These are phyloP conservation scores for Ormyrus nitidulus DNA, from an alignment of 2,888 invertebrate species.

Conservation along the genomic window DNA sequence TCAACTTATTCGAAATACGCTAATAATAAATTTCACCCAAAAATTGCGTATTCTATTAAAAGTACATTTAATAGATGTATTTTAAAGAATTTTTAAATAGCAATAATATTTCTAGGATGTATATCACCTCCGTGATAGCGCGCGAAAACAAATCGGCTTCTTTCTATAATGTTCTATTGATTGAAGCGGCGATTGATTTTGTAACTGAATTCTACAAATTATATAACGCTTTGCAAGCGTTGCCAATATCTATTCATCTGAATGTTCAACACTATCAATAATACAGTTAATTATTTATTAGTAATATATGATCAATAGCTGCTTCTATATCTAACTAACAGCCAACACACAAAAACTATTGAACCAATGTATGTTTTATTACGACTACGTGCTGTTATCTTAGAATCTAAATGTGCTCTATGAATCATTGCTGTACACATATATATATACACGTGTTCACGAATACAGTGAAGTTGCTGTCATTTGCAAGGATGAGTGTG, in stretches of 20 bases:
- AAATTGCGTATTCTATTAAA: too few species aligned
- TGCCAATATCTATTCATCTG: background rate
- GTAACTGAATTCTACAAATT: background rate
- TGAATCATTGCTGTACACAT: conserved; percentile 38
- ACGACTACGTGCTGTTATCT: conserved; percentile 50
- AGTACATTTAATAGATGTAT: too few species aligned
- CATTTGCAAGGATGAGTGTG: conserved; percentile 30
- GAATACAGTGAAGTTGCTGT: conserved; percentile 35
- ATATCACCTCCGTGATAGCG: too few species aligned
- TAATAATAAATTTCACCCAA: too few species aligned
- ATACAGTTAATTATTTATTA: background rate
- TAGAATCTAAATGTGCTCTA: conserved; percentile 49
- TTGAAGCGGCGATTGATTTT: too few species aligned
- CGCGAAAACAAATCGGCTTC: too few species aligned
- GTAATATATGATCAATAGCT: conserved; percentile 22
- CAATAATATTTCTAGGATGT: too few species aligned
- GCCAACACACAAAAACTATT: conserved; percentile 31
- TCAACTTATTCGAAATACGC: too few species aligned
- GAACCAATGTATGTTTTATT: conserved; percentile 30
- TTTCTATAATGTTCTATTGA: too few species aligned
- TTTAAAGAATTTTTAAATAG: too few species aligned
- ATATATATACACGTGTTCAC: conserved; percentile 36
- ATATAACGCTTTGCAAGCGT: background rate
- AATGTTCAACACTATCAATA: background rate
- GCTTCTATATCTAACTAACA: conserved; percentile 32